A percentile compares a stretch with the other conserved stretches of the same genome.
Evolutionary conservation across 2,797 vertebrate species (phyloP).

Genomic region (Sebastes kiyomatsui): DNA sequence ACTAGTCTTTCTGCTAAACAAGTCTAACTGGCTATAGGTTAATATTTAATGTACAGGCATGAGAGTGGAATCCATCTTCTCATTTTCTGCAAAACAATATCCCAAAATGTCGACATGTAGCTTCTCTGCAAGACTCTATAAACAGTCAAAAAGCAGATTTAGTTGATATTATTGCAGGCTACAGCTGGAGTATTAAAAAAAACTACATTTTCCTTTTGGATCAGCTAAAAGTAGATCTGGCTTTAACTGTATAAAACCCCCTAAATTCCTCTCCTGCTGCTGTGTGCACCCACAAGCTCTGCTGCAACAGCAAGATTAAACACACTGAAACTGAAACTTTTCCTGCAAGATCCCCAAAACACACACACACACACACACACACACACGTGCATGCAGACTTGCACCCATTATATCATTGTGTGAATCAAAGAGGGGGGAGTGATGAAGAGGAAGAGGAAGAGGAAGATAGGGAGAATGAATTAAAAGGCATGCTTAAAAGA

Average conservation of each 20-base stretch:
- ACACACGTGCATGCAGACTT: not conserved
- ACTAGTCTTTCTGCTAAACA: not conserved
- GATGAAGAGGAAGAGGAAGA: not conserved
- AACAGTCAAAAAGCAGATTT: not conserved
- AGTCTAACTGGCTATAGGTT: not conserved
- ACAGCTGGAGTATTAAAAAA: constrained; percentile 25
- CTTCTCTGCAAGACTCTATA: not conserved
- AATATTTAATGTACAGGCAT: not conserved
- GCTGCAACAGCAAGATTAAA: constrained; percentile 23
- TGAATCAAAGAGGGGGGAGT: not conserved
- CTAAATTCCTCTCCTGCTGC: constrained; percentile 45
- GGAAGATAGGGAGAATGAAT: not conserved
- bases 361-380: constrained; percentile 18
- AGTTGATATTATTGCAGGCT: constrained; percentile 4
- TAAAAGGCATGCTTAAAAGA: constrained; percentile 28
- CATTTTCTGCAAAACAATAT: not conserved
- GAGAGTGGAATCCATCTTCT: not conserved
- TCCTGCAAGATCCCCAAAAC: constrained; percentile 34
- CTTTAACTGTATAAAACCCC: constrained; percentile 15
- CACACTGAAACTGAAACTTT: constrained; percentile 63
- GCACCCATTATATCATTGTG: constrained; percentile 20
- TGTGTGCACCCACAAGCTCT: constrained; percentile 15
- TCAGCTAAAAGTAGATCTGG: constrained; percentile 62
- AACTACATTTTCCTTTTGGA: constrained; percentile 54
- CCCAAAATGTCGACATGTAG: not conserved